Percentiles rank a stretch among this genome's conserved stretches.
Evolutionary conservation across 2,113 vertebrate genomes (phyloP).

Genomic region (Emydocephalus ijimae): DNA sequence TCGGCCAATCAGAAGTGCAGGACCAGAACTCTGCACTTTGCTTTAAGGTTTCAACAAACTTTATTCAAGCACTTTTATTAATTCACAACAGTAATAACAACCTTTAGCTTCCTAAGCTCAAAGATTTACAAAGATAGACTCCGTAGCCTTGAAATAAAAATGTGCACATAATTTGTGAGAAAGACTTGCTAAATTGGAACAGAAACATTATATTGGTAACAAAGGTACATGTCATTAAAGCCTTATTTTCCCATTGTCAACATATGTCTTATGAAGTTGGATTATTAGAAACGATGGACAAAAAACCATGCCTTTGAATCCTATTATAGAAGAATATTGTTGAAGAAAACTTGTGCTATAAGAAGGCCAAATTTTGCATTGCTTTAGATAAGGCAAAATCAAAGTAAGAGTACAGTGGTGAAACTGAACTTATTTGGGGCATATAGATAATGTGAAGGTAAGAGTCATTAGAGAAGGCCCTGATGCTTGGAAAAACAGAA

Average conservation of each 20-base stretch:
- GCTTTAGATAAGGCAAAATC: not conserved
- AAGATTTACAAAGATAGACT: not conserved
- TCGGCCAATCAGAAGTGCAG: too few species aligned
- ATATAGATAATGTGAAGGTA: not conserved
- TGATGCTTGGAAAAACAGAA: not conserved
- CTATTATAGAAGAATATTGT: not conserved
- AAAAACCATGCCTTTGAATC: not conserved
- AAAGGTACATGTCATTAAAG: not conserved
- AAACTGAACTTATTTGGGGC: not conserved
- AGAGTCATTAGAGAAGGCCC: not conserved
- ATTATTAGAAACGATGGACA: not conserved
- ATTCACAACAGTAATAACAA: not conserved
- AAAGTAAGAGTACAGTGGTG: not conserved
- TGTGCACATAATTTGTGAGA: not conserved
- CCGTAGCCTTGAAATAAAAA: not conserved
- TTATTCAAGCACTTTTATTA: too few species aligned
- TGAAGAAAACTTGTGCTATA: not conserved
- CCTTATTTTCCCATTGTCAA: not conserved
- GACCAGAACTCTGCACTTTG: too few species aligned
- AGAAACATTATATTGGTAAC: not conserved
- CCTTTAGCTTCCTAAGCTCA: not conserved
- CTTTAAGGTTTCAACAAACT: too few species aligned
- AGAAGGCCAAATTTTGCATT: not conserved
- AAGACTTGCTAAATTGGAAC: not conserved
- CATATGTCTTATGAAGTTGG: not conserved